A percentile compares a stretch with the other conserved stretches of the same genome.
phyloP scores from a whole-genome alignment of 2,888 invertebrate species.

The Drosophila nigritarsus region DNA sequence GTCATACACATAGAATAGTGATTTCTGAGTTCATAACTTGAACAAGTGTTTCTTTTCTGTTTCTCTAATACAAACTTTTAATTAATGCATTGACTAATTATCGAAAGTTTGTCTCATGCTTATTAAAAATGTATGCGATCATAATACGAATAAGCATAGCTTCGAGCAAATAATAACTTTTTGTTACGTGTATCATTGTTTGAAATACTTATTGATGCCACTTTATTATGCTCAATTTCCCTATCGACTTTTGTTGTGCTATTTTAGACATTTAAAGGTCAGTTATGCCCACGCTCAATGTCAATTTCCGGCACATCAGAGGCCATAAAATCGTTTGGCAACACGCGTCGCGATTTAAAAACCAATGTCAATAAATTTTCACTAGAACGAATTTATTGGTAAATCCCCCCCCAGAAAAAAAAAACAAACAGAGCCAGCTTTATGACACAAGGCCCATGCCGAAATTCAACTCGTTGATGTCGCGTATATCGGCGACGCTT shows the following conservation, averaged over 20 bases:
- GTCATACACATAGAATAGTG: too few relatives aligned
- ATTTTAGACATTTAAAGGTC: slow-evolving; percentile 45
- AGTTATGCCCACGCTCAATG: slow-evolving; percentile 58
- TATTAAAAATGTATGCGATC: too few relatives aligned
- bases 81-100: neutral
- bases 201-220: slow-evolving; percentile 6
- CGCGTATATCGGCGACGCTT: slow-evolving; percentile 68
- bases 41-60: neutral
- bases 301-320: slow-evolving; percentile 58
- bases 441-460: slow-evolving; percentile 59
- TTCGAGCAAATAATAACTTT: neutral
- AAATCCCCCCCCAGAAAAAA: slow-evolving; percentile 50
- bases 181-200: neutral
- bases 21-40: neutral
- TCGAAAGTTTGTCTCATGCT: too few relatives aligned
- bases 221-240: slow-evolving; percentile 39
- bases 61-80: neutral
- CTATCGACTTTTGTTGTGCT: slow-evolving; percentile 24
- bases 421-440: slow-evolving; percentile 40
- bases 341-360: slow-evolving; percentile 80
- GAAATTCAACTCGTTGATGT: slow-evolving; percentile 69
- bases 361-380: slow-evolving; percentile 79
- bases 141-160: too few relatives aligned
- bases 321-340: slow-evolving; percentile 66
- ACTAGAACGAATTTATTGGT: slow-evolving; percentile 79